These are phyloP conservation scores for Acrobasis repandana DNA, from an alignment of 2,888 invertebrate genomes.

Conservation along the genomic window DNA sequence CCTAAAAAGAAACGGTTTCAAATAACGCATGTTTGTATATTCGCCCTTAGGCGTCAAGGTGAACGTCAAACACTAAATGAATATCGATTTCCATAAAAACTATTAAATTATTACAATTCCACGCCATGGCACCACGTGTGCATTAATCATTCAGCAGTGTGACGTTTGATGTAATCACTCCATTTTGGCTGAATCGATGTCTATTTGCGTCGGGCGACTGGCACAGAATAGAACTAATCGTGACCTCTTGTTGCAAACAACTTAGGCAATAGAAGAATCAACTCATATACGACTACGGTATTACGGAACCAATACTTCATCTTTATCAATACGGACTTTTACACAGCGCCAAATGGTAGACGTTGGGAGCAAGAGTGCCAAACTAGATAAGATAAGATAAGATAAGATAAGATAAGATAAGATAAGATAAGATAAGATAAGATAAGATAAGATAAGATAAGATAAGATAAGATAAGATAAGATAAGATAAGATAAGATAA, in stretches of 20 bases:
- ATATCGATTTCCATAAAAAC: not conserved
- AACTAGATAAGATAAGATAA: no score
- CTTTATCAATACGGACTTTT: no score
- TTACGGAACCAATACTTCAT: not conserved
- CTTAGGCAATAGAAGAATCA: not conserved
- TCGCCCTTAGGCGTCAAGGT: not conserved
- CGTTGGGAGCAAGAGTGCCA: no score
- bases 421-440: no score
- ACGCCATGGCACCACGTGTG: not conserved
- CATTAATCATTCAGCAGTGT: constrained; percentile 7
- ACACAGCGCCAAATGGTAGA: no score
- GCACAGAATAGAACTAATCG: constrained; percentile 14
- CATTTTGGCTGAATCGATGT: constrained; percentile 4
- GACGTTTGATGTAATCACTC: constrained; percentile 3
- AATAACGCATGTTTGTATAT: not conserved
- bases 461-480: no score
- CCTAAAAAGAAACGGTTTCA: no score
- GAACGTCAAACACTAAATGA: not conserved
- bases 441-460: no score
- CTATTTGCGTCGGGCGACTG: constrained; percentile 10
- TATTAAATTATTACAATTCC: not conserved
- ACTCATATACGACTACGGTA: not conserved
- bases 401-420: no score
- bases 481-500: no score
- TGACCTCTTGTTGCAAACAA: not conserved